phyloP scores from a whole-genome alignment of 1,140 invertebrate genomes.

The Aphis craccivora region DNA sequence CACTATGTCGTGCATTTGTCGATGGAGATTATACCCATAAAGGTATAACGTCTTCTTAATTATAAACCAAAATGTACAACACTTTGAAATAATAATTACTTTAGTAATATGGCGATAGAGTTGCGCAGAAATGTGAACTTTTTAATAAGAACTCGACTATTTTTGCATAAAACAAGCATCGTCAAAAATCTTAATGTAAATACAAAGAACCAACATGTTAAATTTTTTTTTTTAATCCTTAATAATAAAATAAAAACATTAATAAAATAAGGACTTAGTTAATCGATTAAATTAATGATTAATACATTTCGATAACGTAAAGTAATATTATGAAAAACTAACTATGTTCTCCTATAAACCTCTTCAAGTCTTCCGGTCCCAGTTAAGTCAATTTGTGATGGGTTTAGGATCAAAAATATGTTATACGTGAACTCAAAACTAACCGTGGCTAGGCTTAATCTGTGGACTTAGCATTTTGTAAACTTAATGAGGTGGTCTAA shows the following conservation, averaged over 20 bases:
- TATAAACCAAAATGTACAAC: background rate
- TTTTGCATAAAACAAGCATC: background rate
- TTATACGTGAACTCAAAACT: background rate
- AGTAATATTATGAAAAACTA: slow-evolving; percentile 11
- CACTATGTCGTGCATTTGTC: background rate
- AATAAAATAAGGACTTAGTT: background rate
- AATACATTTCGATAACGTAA: background rate
- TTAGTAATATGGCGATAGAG: background rate
- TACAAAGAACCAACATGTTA: background rate
- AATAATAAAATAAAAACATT: background rate
- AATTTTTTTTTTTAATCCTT: background rate
- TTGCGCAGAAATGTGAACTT: background rate
- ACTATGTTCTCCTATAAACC: background rate
- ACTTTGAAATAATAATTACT: background rate
- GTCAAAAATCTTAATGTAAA: background rate
- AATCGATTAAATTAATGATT: background rate
- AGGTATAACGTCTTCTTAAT: background rate
- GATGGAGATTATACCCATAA: background rate
- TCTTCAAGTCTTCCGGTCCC: background rate
- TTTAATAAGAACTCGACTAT: background rate
- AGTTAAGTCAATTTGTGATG: slow-evolving; percentile 5
- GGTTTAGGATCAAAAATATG: slow-evolving; percentile 20
- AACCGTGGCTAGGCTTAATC: background rate
- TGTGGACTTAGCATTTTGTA: background rate
- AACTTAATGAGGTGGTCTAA: background rate